Conservation (phyloP, 1,140 invertebrate genomes). For the Oncopodura yosiiana region DNA sequence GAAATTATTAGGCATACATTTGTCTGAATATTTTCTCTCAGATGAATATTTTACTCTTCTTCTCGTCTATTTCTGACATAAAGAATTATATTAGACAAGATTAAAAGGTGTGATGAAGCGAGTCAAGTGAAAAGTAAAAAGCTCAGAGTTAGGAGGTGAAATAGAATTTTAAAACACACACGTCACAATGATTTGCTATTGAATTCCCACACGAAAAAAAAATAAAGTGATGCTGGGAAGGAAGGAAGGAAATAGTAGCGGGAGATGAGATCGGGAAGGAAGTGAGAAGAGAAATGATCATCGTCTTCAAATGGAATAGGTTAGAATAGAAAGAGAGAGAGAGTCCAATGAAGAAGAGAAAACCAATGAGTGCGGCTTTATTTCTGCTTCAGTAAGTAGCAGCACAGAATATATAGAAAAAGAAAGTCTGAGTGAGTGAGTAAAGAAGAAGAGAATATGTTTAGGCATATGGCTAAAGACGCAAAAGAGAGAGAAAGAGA, state of each 20-base stretch:
- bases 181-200: constrained; percentile 1
- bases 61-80: not conserved
- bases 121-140: not conserved
- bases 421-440: not conserved
- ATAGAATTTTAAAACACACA: constrained; percentile 6
- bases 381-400: not conserved
- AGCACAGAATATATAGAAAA: not conserved
- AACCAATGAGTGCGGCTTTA: not conserved
- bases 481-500: too few species aligned
- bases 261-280: constrained; percentile 3
- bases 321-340: too few species aligned
- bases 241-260: not conserved
- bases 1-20: too few species aligned
- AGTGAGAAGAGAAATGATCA: constrained; percentile 10
- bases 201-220: not conserved
- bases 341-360: not conserved
- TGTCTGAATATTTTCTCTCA: too few species aligned
- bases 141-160: not conserved
- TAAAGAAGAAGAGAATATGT: too few species aligned
- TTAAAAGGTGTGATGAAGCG: not conserved
- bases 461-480: too few species aligned
- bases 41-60: not conserved
- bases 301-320: too few species aligned
- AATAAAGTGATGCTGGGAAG: not conserved
- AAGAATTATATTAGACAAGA: not conserved